Evolutionary conservation across 1,140 invertebrate genomes (phyloP).

Genomic region (Campoletis sonorensis): DNA sequence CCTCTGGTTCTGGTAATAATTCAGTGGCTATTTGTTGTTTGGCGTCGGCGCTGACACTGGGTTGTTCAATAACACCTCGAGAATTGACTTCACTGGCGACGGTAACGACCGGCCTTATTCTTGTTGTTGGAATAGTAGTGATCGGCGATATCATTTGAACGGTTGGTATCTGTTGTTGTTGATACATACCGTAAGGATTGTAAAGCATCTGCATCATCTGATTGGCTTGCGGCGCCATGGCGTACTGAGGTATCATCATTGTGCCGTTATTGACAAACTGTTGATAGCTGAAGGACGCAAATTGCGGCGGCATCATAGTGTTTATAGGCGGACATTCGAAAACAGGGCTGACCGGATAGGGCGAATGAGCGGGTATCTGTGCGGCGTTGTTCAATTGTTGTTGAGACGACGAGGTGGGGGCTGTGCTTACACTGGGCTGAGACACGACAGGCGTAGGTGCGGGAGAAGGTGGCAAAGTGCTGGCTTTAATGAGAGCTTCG

Average conservation of each 20-base stretch:
- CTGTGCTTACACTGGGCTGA: constrained; percentile 50
- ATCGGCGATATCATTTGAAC: constrained; percentile 78
- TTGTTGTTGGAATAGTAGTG: constrained; percentile 71
- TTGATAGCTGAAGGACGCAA: constrained; percentile 78
- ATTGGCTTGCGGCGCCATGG: constrained; percentile 77
- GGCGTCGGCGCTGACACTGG: constrained; percentile 58
- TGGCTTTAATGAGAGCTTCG: constrained; percentile 83
- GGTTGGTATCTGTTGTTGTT: constrained; percentile 77
- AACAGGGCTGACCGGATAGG: constrained; percentile 69
- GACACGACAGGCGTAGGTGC: constrained; percentile 44
- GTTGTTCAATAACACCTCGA: constrained; percentile 58
- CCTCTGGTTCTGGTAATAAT: constrained; percentile 58
- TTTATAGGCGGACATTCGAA: constrained; percentile 73
- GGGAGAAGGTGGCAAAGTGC: constrained; percentile 53
- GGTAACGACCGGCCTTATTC: constrained; percentile 62
- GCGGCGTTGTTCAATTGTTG: constrained; percentile 43
- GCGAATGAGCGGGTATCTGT: constrained; percentile 63
- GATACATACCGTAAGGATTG: constrained; percentile 77
- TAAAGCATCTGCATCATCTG: constrained; percentile 78
- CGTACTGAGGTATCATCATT: constrained; percentile 77
- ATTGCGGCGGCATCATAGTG: constrained; percentile 73
- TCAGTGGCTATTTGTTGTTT: constrained; percentile 63
- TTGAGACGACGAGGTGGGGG: constrained; percentile 49
- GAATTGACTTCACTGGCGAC: constrained; percentile 55
- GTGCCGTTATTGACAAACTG: constrained; percentile 79